phyloP scores from a whole-genome alignment of 2,888 invertebrate genomes.

The Philhelius pedissequus region DNA sequence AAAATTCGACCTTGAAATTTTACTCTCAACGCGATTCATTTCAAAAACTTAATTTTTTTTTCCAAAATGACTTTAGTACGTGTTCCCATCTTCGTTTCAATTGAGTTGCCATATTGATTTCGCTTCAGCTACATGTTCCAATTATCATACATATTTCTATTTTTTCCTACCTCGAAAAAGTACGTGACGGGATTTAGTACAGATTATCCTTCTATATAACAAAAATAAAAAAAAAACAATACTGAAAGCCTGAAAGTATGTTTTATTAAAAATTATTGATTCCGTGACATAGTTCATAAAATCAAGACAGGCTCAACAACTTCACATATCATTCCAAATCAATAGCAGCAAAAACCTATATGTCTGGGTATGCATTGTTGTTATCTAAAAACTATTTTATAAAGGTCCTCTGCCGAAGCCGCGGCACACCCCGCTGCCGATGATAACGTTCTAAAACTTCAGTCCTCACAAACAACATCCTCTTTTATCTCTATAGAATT shows the following conservation, averaged over 20 bases:
- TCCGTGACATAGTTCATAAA: slow-evolving; percentile 67
- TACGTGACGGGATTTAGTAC: slow-evolving; percentile 55
- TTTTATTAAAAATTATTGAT: slow-evolving; percentile 68
- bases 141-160: slow-evolving; percentile 49
- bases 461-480: neutral
- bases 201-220: slow-evolving; percentile 32
- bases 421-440: neutral
- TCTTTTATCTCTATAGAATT: slow-evolving; percentile 27
- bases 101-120: neutral
- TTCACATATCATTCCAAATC: slow-evolving; percentile 63
- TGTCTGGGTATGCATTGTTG: neutral
- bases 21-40: too few species aligned
- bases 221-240: neutral
- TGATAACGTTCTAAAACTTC: neutral
- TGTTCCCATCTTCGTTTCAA: neutral
- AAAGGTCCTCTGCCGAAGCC: neutral
- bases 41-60: neutral
- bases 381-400: slow-evolving; percentile 33
- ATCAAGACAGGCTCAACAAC: slow-evolving; percentile 63
- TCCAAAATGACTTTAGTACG: neutral
- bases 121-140: slow-evolving; percentile 30
- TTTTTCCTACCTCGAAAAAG: slow-evolving; percentile 15
- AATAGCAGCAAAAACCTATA: neutral
- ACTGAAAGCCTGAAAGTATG: slow-evolving; percentile 43
- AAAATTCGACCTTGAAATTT: too few species aligned